Evolutionary conservation across 2,888 invertebrate genomes (phyloP).

Genomic region (Plebejus anna): DNA sequence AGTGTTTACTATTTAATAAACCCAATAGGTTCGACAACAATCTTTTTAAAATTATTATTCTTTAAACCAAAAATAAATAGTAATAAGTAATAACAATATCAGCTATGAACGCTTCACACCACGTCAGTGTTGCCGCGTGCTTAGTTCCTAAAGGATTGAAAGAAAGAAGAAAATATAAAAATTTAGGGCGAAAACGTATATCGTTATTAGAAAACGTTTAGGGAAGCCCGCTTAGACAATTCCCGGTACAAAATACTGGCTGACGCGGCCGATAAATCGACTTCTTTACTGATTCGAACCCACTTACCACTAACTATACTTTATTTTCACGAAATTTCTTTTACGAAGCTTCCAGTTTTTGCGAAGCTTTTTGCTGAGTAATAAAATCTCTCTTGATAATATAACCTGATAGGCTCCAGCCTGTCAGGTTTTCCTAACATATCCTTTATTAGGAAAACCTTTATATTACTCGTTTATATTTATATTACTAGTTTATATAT

Average conservation of each 20-base stretch:
- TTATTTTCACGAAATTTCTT: neutral
- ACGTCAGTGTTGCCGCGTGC: neutral
- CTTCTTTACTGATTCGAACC: constrained; percentile 3
- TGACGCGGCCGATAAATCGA: constrained; percentile 9
- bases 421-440: too few species aligned
- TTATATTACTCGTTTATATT: too few species aligned
- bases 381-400: neutral
- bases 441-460: neutral
- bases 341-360: neutral
- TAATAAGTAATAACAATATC: too few species aligned
- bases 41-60: too few species aligned
- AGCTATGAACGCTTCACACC: too few species aligned
- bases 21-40: too few species aligned
- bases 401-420: too few species aligned
- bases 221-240: neutral
- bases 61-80: too few species aligned
- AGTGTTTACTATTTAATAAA: too few species aligned
- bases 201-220: constrained; percentile 14
- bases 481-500: too few species aligned
- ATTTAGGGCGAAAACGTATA: constrained; percentile 8
- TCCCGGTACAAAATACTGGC: constrained; percentile 7
- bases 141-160: neutral
- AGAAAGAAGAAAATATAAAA: neutral
- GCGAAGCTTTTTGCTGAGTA: neutral
- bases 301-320: constrained; percentile 2